phyloP scores from a whole-genome alignment of 1,140 invertebrate species.

The Polypedilum pembai region DNA sequence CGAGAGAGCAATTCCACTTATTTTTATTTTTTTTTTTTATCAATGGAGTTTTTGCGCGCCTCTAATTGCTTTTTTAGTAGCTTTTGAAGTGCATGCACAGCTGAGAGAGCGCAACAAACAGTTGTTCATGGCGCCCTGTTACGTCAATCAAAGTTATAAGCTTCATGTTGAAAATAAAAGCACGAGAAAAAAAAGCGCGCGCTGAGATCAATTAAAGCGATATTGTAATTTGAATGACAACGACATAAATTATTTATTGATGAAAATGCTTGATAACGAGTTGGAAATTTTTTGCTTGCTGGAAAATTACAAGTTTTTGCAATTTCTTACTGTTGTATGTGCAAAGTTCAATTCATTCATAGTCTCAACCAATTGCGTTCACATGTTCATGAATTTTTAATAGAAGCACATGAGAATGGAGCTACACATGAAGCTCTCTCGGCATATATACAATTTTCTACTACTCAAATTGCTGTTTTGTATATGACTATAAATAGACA shows the following conservation, averaged over 20 bases:
- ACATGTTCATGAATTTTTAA: neutral
- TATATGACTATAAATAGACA: slow-evolving; percentile 26
- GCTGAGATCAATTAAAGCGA: neutral
- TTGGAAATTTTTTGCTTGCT: neutral
- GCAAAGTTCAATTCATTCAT: slow-evolving; percentile 13
- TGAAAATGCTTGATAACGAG: neutral
- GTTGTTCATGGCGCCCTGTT: slow-evolving; percentile 9
- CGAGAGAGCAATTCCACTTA: neutral
- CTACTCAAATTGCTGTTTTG: neutral
- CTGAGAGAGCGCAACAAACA: neutral
- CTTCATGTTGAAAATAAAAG: neutral
- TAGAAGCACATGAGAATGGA: neutral
- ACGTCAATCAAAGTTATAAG: neutral
- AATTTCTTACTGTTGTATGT: neutral
- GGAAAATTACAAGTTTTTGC: neutral
- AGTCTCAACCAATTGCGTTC: neutral
- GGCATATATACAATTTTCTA: neutral
- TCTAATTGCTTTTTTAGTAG: slow-evolving; percentile 5
- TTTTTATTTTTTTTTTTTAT: neutral
- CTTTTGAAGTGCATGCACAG: too few species aligned
- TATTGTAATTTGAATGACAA: neutral
- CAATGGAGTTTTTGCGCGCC: neutral
- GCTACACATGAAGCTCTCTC: neutral
- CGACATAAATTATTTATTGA: neutral
- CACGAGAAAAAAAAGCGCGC: neutral